phyloP scores from a whole-genome alignment of 2,797 vertebrate species.

The Takifugu ocellatus region DNA sequence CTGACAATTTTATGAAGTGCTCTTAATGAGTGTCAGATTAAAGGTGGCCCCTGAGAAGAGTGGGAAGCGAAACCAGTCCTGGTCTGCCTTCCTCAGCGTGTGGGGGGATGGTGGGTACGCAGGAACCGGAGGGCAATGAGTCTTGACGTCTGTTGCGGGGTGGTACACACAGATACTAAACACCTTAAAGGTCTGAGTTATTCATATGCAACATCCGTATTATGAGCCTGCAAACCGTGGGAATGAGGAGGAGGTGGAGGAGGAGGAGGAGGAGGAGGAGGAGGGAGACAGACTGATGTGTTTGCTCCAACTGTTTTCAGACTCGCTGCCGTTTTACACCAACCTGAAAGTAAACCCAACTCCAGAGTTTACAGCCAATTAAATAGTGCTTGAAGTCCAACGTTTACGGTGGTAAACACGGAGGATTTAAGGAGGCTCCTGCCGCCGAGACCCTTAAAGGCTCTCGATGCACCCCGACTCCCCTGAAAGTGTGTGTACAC shows the following conservation, averaged over 20 bases:
- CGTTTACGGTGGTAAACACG: slow-evolving; percentile 89
- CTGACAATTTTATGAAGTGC: slow-evolving; percentile 99
- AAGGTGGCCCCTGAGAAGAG: slow-evolving; percentile 79
- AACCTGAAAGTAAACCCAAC: slow-evolving; percentile 85
- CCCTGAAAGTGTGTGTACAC: slow-evolving; percentile 60
- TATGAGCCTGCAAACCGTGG: slow-evolving; percentile 71
- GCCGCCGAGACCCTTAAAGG: slow-evolving; percentile 78
- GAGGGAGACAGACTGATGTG: slow-evolving; percentile 34
- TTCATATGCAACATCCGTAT: slow-evolving; percentile 75
- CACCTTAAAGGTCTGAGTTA: slow-evolving; percentile 81
- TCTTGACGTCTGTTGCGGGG: slow-evolving; percentile 70
- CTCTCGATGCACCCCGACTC: slow-evolving; percentile 48
- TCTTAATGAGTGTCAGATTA: slow-evolving; percentile 97
- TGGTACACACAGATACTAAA: slow-evolving; percentile 89
- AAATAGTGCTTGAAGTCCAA: slow-evolving; percentile 83
- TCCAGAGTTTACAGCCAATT: slow-evolving; percentile 90
- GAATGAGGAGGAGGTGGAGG: slow-evolving; percentile 39
- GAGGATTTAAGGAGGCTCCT: slow-evolving; percentile 80
- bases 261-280: slow-evolving; percentile 30
- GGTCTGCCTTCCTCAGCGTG: slow-evolving; percentile 45
- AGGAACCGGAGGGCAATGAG: slow-evolving; percentile 78
- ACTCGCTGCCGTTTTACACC: slow-evolving; percentile 85
- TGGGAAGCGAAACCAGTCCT: slow-evolving; percentile 38
- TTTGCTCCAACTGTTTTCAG: slow-evolving; percentile 78
- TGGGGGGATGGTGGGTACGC: slow-evolving; percentile 59